Evolutionary conservation across 2,797 vertebrate genomes (phyloP).

Genomic region (Australoheros facetus): DNA sequence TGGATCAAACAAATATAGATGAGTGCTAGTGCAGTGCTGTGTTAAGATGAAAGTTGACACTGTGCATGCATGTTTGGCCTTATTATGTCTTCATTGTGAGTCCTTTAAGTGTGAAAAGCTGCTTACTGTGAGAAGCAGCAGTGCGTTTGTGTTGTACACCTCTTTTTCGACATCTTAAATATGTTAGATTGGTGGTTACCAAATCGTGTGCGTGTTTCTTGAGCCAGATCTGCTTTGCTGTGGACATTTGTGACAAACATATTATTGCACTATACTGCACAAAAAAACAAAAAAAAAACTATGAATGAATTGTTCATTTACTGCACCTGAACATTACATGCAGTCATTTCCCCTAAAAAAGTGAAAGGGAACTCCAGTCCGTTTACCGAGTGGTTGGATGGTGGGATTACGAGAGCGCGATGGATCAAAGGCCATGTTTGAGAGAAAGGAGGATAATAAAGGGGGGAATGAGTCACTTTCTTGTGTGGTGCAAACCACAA

Average conservation of each 20-base stretch:
- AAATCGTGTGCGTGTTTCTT: background rate
- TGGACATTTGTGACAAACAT: background rate
- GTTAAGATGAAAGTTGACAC: background rate
- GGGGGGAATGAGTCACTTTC: background rate
- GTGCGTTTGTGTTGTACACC: background rate
- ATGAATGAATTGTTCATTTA: background rate
- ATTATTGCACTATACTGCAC: background rate
- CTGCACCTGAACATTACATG: background rate
- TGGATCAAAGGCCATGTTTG: background rate
- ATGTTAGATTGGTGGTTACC: background rate
- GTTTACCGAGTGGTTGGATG: background rate
- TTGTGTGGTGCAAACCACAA: constrained; percentile 2
- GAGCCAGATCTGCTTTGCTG: background rate
- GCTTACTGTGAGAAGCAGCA: background rate
- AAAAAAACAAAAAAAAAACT: background rate
- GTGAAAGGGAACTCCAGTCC: background rate
- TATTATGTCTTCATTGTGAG: background rate
- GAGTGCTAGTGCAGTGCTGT: background rate
- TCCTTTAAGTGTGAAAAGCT: background rate
- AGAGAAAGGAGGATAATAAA: background rate
- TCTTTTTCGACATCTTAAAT: background rate
- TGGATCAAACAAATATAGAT: background rate
- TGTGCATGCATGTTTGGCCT: too few relatives aligned
- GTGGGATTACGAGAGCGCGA: background rate
- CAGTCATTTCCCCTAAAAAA: background rate